Evolutionary conservation across 2,797 vertebrate genomes (phyloP).

Genomic region (Alauda arvensis): DNA sequence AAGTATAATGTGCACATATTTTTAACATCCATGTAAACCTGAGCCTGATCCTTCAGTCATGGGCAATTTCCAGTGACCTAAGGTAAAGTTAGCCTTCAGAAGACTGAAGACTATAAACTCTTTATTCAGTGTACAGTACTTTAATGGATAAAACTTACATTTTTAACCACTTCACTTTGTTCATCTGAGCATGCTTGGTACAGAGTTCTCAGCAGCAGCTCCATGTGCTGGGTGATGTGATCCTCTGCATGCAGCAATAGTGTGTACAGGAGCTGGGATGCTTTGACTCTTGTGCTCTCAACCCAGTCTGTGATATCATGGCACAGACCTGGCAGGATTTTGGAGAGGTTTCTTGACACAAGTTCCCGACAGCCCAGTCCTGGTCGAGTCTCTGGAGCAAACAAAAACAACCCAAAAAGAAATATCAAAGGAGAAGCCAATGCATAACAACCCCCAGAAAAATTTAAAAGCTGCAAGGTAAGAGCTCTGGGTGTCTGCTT

Average conservation of each 20-base stretch:
- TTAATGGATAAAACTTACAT: slow-evolving; percentile 73
- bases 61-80: neutral
- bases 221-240: slow-evolving; percentile 89
- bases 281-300: slow-evolving; percentile 82
- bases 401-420: neutral
- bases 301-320: slow-evolving; percentile 90
- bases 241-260: slow-evolving; percentile 90
- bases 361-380: slow-evolving; percentile 91
- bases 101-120: neutral
- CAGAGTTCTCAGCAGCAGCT: slow-evolving; percentile 80
- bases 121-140: neutral
- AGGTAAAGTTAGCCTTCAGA: neutral
- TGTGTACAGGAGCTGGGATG: slow-evolving; percentile 81
- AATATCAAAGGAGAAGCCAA: neutral
- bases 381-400: slow-evolving; percentile 79
- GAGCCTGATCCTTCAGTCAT: neutral
- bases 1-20: neutral
- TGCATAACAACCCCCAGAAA: neutral
- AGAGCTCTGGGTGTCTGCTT: neutral
- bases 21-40: neutral
- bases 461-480: neutral
- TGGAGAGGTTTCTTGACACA: slow-evolving; percentile 87
- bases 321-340: slow-evolving; percentile 84
- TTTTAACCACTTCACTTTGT: slow-evolving; percentile 78
- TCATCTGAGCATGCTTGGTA: slow-evolving; percentile 80